Evolutionary conservation across 2,797 vertebrate species (phyloP), one percentile per base, ranked within the genome.

Genomic region (Urocyon cinereoargenteus): DNA sequence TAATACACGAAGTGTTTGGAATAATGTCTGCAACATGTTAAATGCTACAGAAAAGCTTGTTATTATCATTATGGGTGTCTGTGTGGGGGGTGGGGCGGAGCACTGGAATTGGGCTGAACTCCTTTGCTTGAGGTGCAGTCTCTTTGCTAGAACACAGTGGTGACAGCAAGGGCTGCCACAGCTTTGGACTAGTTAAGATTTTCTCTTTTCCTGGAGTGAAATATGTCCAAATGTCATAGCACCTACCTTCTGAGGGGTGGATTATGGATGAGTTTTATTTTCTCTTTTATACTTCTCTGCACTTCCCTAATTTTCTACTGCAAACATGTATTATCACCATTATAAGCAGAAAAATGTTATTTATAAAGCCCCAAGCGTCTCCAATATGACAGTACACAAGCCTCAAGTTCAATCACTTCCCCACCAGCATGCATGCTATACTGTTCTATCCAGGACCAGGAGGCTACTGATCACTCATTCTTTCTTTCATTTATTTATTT

Each of bases 261-360:
- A 78, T 90, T 96, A 66, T 78, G 59, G 55, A 87, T 88, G 34
- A 59, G 7, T 36, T 83, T 86, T 97, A 95, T 93, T 86, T 86
- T 73, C 91, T 62, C 77, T 22, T 96, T 64, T 92, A 92, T 51
- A 73, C 45, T 70, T 95, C 40, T 91, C 40, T 86, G 36, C 1
- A 16, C n/a, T 94, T 72, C 34, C 36, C n/a, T 95, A 86, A 84
- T 94, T 96, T 92, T 91, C 91, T 89, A 61, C 62, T n/a, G 55
- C 21, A 86, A 93, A 59, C 19, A 21, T 16, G 28, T 84, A 49
- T 89, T 83, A 94, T 88, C 78, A 34, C 26, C 28, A 36, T 36
- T 22, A 49, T 36, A 88, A 85, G 15, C 8, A 68, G 77, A 51
- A 72, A 92, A 49, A 73, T 57, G 10, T 73, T 90, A 51, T 82